phyloP scores from a whole-genome alignment of 2,797 vertebrate genomes.

The Botia kubotai region DNA sequence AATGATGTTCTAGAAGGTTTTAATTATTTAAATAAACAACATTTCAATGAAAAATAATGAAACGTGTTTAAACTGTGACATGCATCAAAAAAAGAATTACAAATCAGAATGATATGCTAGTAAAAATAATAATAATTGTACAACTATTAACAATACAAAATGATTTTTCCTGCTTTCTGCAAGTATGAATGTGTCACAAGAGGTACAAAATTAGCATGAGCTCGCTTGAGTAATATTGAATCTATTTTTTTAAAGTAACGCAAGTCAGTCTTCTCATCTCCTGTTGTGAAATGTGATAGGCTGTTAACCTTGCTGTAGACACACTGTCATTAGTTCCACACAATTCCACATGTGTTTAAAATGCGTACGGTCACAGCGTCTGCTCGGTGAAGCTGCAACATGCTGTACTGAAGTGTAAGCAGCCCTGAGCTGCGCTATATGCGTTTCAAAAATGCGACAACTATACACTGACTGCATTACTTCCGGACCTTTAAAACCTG shows the following conservation, averaged over 20 bases:
- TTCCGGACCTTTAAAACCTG: not conserved
- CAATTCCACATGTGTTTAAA: conserved; percentile 30
- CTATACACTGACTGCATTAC: not conserved
- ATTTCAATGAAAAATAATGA: too few relatives aligned
- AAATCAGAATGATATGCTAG: too few relatives aligned
- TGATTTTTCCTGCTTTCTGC: too few relatives aligned
- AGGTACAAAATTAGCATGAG: not conserved
- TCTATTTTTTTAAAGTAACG: not conserved
- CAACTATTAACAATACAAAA: too few relatives aligned
- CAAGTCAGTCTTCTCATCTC: not conserved
- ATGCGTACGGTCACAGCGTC: not conserved
- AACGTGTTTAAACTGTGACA: too few relatives aligned
- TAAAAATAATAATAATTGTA: not conserved
- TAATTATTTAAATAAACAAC: too few relatives aligned
- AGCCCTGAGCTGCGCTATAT: not conserved
- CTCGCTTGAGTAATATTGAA: not conserved
- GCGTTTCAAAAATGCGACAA: not conserved
- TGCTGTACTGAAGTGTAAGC: not conserved
- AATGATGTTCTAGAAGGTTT: too few relatives aligned
- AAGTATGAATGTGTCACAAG: not conserved
- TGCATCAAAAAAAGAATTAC: too few relatives aligned
- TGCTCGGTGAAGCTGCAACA: not conserved
- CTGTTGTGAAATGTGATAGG: conserved; percentile 5
- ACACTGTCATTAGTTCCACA: conserved; percentile 27
- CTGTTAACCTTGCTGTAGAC: conserved; percentile 17